These are phyloP conservation scores for Apistogramma diplotaenia DNA, from an alignment of 2,113 vertebrate genomes.

Conservation along the genomic window DNA sequence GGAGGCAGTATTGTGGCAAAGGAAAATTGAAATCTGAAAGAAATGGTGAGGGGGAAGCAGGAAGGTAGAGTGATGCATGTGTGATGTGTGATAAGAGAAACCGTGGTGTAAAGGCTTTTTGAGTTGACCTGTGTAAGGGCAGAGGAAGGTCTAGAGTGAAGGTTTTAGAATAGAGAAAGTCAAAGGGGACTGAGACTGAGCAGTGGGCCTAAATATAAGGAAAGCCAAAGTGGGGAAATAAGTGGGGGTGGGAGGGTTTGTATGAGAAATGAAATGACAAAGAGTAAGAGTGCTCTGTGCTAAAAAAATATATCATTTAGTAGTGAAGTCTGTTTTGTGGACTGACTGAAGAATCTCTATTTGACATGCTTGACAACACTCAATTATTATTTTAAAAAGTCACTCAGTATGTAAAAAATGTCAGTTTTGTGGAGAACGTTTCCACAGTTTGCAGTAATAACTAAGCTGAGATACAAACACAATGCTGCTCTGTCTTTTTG, in stretches of 20 bases:
- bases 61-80: conserved; percentile 26
- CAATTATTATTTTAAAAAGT: conserved; percentile 26
- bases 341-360: conserved; percentile 14
- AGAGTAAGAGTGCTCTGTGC: not conserved
- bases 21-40: conserved; percentile 48
- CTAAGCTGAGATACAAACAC: not conserved
- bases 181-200: not conserved
- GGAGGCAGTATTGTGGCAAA: conserved; percentile 21
- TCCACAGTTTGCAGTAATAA: not conserved
- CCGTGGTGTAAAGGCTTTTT: conserved; percentile 46
- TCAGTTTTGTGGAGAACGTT: not conserved
- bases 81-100: conserved; percentile 56
- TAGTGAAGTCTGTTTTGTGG: not conserved
- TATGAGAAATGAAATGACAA: not conserved
- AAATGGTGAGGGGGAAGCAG: conserved; percentile 8
- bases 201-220: not conserved
- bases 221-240: not conserved
- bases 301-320: not conserved
- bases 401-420: not conserved
- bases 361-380: conserved; percentile 25
- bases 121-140: conserved; percentile 42
- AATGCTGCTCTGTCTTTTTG: not conserved
- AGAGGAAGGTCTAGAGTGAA: not conserved
- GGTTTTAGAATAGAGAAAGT: not conserved
- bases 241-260: not conserved